phyloP scores from a whole-genome alignment of 1,140 invertebrate species.

The Apocrypta bakeri region DNA sequence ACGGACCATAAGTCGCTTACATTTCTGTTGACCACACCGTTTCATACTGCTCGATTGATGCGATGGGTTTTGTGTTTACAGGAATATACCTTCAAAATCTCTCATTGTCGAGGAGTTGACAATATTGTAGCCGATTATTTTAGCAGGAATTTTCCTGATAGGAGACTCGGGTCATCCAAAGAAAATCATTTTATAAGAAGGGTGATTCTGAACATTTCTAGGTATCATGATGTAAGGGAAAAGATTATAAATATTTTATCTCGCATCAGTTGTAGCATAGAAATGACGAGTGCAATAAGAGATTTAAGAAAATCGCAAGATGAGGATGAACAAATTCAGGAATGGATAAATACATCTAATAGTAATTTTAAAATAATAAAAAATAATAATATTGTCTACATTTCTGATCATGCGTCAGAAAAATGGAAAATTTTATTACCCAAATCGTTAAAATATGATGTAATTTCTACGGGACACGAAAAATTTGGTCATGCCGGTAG shows the following conservation, averaged over 20 bases:
- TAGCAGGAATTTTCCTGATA: too few relatives aligned
- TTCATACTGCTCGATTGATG: constrained; percentile 52
- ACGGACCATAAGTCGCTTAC: constrained; percentile 72
- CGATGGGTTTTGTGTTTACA: not conserved
- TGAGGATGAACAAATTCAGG: not conserved
- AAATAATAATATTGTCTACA: not conserved
- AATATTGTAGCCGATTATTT: not conserved
- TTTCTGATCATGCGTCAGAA: not conserved
- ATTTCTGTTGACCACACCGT: constrained; percentile 67
- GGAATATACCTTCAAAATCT: too few relatives aligned
- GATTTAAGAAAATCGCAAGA: not conserved
- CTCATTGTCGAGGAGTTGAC: not conserved
- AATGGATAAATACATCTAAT: not conserved
- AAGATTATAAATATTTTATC: too few relatives aligned
- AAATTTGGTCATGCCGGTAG: not conserved
- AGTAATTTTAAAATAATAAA: not conserved
- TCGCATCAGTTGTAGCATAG: not conserved
- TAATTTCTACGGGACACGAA: not conserved
- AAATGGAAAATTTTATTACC: not conserved
- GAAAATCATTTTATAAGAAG: too few relatives aligned
- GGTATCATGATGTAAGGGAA: too few relatives aligned
- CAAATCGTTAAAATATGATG: too few relatives aligned
- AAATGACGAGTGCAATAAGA: not conserved
- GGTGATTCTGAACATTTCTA: too few relatives aligned
- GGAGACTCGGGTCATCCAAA: too few relatives aligned